These are phyloP conservation scores for Entelurus aequoreus DNA, from an alignment of 2,113 vertebrate species.

Conservation along the genomic window DNA sequence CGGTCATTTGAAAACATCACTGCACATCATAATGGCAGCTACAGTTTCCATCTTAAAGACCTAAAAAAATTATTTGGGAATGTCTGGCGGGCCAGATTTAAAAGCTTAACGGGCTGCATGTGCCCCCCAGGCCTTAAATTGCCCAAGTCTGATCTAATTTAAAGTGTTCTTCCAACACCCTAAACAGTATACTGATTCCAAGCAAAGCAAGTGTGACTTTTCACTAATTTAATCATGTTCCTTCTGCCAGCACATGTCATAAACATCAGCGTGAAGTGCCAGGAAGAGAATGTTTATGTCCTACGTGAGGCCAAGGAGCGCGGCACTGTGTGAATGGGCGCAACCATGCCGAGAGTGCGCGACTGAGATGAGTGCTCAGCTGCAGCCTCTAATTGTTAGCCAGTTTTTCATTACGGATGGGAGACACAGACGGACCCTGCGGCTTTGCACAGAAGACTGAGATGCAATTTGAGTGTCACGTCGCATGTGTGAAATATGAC, in stretches of 20 bases:
- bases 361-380: not conserved
- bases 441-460: not conserved
- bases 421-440: not conserved
- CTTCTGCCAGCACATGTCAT: not conserved
- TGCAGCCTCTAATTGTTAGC: not conserved
- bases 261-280: not conserved
- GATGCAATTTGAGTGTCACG: constrained; percentile 1
- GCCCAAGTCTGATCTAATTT: not conserved
- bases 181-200: not conserved
- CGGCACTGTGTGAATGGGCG: not conserved
- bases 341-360: not conserved
- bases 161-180: not conserved
- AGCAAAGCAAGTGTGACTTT: not conserved
- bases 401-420: not conserved
- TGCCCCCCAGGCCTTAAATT: no score
- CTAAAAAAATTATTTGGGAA: no score
- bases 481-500: constrained; percentile 5
- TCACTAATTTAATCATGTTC: not conserved
- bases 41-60: no score
- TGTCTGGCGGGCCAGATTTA: no score
- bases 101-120: no score
- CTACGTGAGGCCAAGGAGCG: not conserved
- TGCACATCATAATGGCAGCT: no score
- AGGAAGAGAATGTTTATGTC: not conserved
- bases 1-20: no score